Percentiles rank a stretch among this genome's conserved stretches.
These are phyloP conservation scores for Eclectus roratus DNA, from an alignment of 2,113 vertebrate species.

Conservation along the genomic window DNA sequence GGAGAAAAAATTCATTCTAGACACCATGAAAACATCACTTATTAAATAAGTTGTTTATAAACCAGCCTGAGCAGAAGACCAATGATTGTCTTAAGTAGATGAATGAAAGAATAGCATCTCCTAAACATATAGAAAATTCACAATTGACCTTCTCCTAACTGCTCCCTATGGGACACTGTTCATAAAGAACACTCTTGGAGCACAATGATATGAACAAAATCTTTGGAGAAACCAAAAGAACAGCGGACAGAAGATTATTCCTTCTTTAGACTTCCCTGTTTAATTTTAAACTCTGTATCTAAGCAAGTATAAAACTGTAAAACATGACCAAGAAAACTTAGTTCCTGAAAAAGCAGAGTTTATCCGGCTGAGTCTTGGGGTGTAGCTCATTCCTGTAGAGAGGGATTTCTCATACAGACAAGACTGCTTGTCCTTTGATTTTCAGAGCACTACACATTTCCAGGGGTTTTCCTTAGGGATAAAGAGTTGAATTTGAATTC, in stretches of 20 bases:
- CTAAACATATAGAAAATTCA: neutral
- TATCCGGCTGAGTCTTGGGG: neutral
- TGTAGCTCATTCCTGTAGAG: neutral
- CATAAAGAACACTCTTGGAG: neutral
- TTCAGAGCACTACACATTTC: neutral
- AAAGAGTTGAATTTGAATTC: neutral
- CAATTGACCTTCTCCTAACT: neutral
- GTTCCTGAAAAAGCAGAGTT: neutral
- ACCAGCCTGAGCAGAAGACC: neutral
- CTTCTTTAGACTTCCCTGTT: neutral
- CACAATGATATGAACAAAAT: neutral
- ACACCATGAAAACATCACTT: neutral
- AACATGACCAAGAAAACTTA: neutral
- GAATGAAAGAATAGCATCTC: neutral
- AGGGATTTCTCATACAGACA: neutral
- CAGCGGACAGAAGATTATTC: neutral
- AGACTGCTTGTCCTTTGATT: rapidly evolving
- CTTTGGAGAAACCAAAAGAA: neutral
- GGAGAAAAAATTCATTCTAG: neutral
- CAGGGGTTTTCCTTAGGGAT: neutral
- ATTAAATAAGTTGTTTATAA: neutral
- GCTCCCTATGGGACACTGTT: neutral
- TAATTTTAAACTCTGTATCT: neutral
- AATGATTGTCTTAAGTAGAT: too few species aligned
- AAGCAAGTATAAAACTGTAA: neutral